Conservation (phyloP, 1,140 invertebrate species). For the Pseudomyrmex pallidus region DNA sequence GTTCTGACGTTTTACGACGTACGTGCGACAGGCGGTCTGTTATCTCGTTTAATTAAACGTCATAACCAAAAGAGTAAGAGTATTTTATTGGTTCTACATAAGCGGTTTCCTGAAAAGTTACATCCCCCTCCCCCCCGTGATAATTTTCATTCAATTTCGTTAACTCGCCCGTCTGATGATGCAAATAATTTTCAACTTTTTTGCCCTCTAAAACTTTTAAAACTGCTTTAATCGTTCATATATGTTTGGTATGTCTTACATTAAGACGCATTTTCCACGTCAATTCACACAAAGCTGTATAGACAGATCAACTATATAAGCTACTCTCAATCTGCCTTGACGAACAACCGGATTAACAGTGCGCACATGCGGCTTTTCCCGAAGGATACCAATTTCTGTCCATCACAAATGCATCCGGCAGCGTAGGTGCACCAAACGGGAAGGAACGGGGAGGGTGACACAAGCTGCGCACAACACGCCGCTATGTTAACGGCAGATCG, state of each 20-base stretch:
- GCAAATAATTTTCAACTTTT: too few species aligned
- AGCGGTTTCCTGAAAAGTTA: too few species aligned
- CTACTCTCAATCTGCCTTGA: not conserved
- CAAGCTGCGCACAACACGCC: not conserved
- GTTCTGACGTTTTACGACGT: not conserved
- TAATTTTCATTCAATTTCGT: too few species aligned
- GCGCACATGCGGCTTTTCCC: slow-evolving; percentile 17
- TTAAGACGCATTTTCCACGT: not conserved
- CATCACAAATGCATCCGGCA: slow-evolving; percentile 1
- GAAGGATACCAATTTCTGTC: slow-evolving; percentile 17
- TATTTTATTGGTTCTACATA: too few species aligned
- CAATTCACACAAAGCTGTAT: too few species aligned
- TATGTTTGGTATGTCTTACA: too few species aligned
- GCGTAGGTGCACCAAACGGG: not conserved
- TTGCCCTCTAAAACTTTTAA: too few species aligned
- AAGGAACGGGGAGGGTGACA: not conserved
- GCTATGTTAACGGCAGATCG: not conserved
- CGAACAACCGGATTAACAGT: slow-evolving; percentile 15
- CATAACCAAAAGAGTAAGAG: not conserved
- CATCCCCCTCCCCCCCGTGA: too few species aligned
- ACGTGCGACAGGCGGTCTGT: not conserved
- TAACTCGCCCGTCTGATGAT: too few species aligned
- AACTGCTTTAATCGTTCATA: too few species aligned
- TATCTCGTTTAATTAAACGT: slow-evolving; percentile 29
- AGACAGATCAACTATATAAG: too few species aligned